These are phyloP conservation scores for Mirounga angustirostris DNA, from an alignment of 2,113 vertebrate species.

Conservation along the genomic window DNA sequence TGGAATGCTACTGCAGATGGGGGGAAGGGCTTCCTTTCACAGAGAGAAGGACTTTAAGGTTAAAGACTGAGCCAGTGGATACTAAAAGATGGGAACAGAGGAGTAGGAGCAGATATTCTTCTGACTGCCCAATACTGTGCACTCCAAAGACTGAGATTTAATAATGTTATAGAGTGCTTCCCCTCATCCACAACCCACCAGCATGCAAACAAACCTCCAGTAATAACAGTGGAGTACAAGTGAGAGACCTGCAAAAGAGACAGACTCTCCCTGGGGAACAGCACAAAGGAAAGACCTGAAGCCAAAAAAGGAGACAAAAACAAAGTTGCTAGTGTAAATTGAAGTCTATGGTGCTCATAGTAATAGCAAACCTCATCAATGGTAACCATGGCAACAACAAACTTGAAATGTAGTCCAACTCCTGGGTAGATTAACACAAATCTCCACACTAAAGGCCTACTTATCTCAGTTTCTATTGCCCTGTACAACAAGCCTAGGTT, in stretches of 20 bases:
- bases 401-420: conserved; percentile 1
- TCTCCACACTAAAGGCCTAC: neutral
- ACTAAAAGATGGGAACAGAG: neutral
- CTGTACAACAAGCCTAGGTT: neutral
- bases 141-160: neutral
- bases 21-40: neutral
- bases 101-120: neutral
- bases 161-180: neutral
- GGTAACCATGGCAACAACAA: conserved; percentile 53
- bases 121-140: neutral
- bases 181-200: neutral
- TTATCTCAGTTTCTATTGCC: neutral
- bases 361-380: conserved; percentile 54
- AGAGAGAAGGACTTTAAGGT: neutral
- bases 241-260: neutral
- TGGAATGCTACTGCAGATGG: neutral
- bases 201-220: neutral
- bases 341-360: conserved; percentile 45
- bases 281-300: conserved; percentile 17
- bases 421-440: conserved; percentile 31
- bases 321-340: conserved; percentile 27
- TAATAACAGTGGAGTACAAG: neutral
- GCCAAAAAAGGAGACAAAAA: neutral
- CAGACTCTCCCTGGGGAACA: neutral
- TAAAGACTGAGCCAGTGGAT: neutral